Conservation (phyloP, 2,888 invertebrate genomes). For the Drosophila prolongata region DNA sequence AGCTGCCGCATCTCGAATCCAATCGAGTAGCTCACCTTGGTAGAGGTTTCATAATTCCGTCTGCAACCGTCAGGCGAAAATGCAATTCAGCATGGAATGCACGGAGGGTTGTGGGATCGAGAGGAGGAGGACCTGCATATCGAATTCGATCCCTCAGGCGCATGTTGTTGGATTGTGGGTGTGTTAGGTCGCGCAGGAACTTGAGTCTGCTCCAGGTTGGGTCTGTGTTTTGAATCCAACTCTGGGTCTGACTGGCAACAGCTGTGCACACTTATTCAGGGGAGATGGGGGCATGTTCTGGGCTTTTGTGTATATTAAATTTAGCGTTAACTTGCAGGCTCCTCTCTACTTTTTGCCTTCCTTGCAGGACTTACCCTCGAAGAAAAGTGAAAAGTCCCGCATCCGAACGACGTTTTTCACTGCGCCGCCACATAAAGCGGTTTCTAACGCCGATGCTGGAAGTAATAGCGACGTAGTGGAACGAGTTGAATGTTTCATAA, state of each 20-base stretch:
- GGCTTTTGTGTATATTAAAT: constrained; percentile 45
- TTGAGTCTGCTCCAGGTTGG: constrained; percentile 25
- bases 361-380: constrained; percentile 49
- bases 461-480: constrained; percentile 24
- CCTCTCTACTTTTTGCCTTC: constrained; percentile 9
- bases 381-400: constrained; percentile 69
- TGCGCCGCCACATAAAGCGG: constrained; percentile 4
- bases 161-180: constrained; percentile 15
- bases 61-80: constrained; percentile 47
- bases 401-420: constrained; percentile 1
- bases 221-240: constrained; percentile 3
- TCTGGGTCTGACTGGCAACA: constrained; percentile 50
- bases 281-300: not conserved
- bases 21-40: constrained; percentile 26
- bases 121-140: constrained; percentile 41
- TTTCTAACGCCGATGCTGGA: constrained; percentile 24
- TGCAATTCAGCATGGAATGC: constrained; percentile 64
- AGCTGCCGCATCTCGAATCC: constrained; percentile 19
- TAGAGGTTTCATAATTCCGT: constrained; percentile 63
- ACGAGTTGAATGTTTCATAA: constrained; percentile 21
- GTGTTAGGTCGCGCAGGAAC: not conserved
- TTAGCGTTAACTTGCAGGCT: constrained; percentile 44
- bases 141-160: constrained; percentile 48
- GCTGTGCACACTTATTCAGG: constrained; percentile 63
- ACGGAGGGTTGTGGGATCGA: not conserved